Conservation (phyloP, 2,888 invertebrate species). For the Campaea margaritaria region DNA sequence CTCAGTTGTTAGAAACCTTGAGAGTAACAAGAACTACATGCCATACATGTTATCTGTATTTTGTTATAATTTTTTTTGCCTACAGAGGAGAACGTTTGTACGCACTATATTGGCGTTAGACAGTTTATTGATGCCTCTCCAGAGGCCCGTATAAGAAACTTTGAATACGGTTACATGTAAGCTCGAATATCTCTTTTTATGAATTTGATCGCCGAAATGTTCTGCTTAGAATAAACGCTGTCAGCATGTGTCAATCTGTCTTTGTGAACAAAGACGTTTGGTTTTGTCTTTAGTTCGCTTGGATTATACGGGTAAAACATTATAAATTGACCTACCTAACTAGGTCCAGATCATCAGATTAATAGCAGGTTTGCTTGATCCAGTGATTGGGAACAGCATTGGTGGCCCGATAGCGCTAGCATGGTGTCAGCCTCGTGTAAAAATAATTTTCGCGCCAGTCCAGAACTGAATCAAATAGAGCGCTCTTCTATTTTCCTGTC, state of each 20-base stretch:
- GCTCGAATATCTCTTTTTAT: constrained; percentile 35
- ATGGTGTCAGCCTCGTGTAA: no score
- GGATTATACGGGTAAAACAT: background rate
- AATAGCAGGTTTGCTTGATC: no score
- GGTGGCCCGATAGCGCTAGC: no score
- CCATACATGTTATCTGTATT: constrained; percentile 39
- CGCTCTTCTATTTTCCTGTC: no score
- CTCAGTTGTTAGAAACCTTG: constrained; percentile 11
- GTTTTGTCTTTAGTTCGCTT: constrained; percentile 1
- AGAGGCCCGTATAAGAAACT: constrained; percentile 37
- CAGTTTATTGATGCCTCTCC: constrained; percentile 44
- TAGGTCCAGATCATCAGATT: no score
- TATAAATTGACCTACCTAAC: no score
- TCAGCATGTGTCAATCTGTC: constrained; percentile 18
- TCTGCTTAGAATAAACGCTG: constrained; percentile 31
- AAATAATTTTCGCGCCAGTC: no score
- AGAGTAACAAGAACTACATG: constrained; percentile 34
- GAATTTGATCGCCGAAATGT: constrained; percentile 36
- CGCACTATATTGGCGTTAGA: constrained; percentile 40
- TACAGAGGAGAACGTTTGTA: constrained; percentile 40
- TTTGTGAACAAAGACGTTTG: constrained; percentile 9
- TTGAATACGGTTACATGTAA: constrained; percentile 39
- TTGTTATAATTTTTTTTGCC: constrained; percentile 37
- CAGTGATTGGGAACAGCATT: no score
- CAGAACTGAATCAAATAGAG: no score